These are phyloP conservation scores for Uloborus plumipes DNA, from an alignment of 2,888 invertebrate species.

Conservation along the genomic window DNA sequence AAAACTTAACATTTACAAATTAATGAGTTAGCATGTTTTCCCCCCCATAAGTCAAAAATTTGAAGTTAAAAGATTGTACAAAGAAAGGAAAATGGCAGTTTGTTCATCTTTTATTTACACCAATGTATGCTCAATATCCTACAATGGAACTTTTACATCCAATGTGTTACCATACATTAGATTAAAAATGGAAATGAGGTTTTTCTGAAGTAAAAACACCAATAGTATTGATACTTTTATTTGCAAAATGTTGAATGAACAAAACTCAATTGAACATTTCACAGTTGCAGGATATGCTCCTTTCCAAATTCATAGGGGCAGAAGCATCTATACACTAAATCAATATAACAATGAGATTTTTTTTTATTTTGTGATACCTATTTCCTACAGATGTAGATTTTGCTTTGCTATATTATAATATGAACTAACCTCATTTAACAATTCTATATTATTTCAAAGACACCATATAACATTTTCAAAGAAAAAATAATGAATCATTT, in stretches of 20 bases:
- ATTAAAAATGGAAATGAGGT: constrained; percentile 46
- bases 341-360: constrained; percentile 55
- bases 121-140: constrained; percentile 44
- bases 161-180: constrained; percentile 31
- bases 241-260: constrained; percentile 39
- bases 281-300: constrained; percentile 34
- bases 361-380: constrained; percentile 27
- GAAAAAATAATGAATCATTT: constrained; percentile 5
- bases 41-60: too few species aligned
- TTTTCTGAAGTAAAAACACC: constrained; percentile 56
- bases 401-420: constrained; percentile 34
- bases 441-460: constrained; percentile 47
- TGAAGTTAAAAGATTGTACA: neutral
- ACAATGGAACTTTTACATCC: constrained; percentile 48
- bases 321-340: constrained; percentile 52
- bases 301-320: constrained; percentile 5
- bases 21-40: too few species aligned
- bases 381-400: constrained; percentile 47
- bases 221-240: constrained; percentile 37
- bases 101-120: constrained; percentile 54
- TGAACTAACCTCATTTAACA: constrained; percentile 37
- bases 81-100: constrained; percentile 30
- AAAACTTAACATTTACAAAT: too few species aligned
- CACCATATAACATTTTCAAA: constrained; percentile 35
- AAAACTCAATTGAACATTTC: constrained; percentile 36